phyloP scores from a whole-genome alignment of 2,113 vertebrate genomes.

The Axis porcinus region DNA sequence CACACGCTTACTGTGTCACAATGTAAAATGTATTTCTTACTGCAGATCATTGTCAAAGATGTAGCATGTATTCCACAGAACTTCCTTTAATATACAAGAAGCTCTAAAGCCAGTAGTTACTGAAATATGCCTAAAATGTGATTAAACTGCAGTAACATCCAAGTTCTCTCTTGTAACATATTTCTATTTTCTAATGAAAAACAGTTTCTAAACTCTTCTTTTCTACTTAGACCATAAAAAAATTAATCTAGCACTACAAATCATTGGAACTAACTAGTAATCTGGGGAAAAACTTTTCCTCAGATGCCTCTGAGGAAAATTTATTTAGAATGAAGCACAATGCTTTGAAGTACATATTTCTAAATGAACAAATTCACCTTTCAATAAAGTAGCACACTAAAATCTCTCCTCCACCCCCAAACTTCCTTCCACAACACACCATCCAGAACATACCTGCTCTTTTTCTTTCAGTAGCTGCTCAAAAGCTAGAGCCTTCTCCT shows the following conservation, averaged over 20 bases:
- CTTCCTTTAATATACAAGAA: background rate
- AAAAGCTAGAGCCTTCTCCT: constrained; percentile 91
- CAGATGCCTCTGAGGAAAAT: background rate
- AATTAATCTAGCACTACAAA: background rate
- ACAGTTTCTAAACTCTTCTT: background rate
- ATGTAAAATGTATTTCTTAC: background rate
- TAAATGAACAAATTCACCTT: background rate
- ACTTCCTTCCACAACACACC: background rate
- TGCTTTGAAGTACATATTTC: background rate
- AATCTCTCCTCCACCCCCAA: background rate
- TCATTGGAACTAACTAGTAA: background rate
- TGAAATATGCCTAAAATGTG: background rate
- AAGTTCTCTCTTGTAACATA: background rate
- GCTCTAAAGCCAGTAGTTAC: background rate
- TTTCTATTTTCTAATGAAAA: constrained; percentile 18
- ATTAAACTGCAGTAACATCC: background rate
- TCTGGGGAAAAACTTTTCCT: background rate
- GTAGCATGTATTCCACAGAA: background rate
- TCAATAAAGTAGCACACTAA: background rate
- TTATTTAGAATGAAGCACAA: background rate
- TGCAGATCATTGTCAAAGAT: background rate
- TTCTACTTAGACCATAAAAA: background rate
- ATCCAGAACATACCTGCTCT: constrained; percentile 87
- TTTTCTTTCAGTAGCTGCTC: constrained; percentile 94
- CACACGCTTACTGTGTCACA: background rate